A percentile compares a stretch with the other conserved stretches of the same genome.
phyloP scores from a whole-genome alignment of 1,140 invertebrate species.

The Achroia grisella region DNA sequence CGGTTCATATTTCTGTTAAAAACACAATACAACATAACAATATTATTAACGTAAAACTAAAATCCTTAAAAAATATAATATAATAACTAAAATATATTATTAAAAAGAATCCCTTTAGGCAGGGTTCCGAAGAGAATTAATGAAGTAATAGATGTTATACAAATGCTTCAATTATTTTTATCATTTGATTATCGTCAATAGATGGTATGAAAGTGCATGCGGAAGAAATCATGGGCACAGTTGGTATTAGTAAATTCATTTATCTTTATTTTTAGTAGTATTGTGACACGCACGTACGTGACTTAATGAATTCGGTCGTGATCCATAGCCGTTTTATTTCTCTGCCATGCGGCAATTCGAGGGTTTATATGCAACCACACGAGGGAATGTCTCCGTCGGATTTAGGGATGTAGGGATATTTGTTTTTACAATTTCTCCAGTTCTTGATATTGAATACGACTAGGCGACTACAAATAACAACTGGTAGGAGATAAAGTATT shows the following conservation, averaged over 20 bases:
- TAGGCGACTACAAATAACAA: conserved; percentile 5
- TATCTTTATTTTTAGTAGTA: conserved; percentile 4
- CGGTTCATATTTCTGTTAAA: too few relatives aligned
- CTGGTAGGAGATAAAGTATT: not conserved
- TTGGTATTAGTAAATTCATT: not conserved
- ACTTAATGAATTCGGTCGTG: conserved; percentile 20
- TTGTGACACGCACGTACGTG: conserved; percentile 12
- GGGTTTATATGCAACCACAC: conserved; percentile 22
- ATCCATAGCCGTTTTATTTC: conserved; percentile 14
- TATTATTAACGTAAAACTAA: too few relatives aligned
- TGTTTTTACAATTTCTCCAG: conserved; percentile 13
- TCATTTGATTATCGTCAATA: too few relatives aligned
- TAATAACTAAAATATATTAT: too few relatives aligned
- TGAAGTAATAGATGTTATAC: too few relatives aligned
- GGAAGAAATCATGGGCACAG: not conserved
- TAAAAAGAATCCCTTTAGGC: too few relatives aligned
- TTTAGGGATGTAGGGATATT: conserved; percentile 10
- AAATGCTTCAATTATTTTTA: too few relatives aligned
- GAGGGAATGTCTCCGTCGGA: conserved; percentile 10
- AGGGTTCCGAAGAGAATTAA: too few relatives aligned
- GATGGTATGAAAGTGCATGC: too few relatives aligned
- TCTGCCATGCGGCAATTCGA: conserved; percentile 15
- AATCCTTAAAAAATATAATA: too few relatives aligned
- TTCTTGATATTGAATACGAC: conserved; percentile 12
- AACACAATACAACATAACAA: too few relatives aligned